Evolutionary conservation across 23 tunicate genomes (phyloP).

Genomic region (Phallusia fumigata): DNA sequence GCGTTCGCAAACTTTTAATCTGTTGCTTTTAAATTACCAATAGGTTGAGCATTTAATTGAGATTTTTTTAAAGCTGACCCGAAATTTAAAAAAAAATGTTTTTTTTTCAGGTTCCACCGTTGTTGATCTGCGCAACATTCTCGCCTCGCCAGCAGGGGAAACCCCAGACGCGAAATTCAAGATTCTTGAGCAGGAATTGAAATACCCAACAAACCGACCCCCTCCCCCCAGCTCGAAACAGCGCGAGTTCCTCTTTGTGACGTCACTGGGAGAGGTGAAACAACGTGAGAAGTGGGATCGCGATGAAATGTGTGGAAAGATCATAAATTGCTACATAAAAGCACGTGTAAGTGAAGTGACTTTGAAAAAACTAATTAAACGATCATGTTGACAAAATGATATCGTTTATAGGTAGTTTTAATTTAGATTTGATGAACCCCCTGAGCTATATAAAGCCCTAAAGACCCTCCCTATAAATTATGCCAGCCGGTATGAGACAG

Average conservation of each 20-base stretch:
- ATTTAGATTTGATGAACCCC: too few species aligned
- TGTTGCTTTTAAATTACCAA: too few species aligned
- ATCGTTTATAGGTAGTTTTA: too few species aligned
- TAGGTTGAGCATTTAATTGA: too few species aligned
- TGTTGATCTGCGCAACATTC: slow-evolving; percentile 5
- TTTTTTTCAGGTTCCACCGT: slow-evolving; percentile 17
- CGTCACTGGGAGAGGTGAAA: slow-evolving; percentile 18
- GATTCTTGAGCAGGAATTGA: slow-evolving; percentile 37
- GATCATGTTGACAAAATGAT: too few species aligned
- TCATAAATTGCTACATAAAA: slow-evolving; percentile 23
- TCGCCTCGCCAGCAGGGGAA: not conserved
- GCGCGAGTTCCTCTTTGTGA: slow-evolving; percentile 26
- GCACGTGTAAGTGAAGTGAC: slow-evolving; percentile 34
- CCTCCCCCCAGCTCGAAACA: slow-evolving; percentile 11
- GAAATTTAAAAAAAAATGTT: too few species aligned
- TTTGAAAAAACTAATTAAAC: too few species aligned
- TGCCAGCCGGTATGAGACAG: too few species aligned
- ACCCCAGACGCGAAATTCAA: slow-evolving; percentile 18
- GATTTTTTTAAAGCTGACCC: too few species aligned
- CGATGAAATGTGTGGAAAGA: slow-evolving; percentile 39
- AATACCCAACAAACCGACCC: not conserved
- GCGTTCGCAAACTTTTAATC: too few species aligned
- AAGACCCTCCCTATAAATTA: too few species aligned
- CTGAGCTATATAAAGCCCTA: too few species aligned
- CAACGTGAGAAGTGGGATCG: slow-evolving; percentile 37